Conservation (phyloP, 2,113 vertebrate species). For the Telmatochromis sp. region DNA sequence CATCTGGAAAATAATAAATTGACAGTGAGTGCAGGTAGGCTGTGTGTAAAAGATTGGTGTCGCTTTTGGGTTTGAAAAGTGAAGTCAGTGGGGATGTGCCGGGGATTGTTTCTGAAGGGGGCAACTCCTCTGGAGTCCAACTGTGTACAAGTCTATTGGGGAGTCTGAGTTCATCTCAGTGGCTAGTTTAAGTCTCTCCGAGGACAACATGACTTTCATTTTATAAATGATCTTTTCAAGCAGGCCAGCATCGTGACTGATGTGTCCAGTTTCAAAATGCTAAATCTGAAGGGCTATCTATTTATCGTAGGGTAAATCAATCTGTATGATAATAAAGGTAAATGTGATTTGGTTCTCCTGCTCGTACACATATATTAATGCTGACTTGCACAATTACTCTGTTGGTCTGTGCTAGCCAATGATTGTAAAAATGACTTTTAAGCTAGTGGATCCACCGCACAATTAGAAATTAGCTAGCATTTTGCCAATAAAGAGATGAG, state of each 20-base stretch:
- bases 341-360: neutral
- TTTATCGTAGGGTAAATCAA: neutral
- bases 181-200: neutral
- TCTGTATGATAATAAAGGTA: neutral
- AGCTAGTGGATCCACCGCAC: neutral
- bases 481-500: neutral
- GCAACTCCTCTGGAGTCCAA: neutral
- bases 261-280: neutral
- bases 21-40: neutral
- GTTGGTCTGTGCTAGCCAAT: neutral
- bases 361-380: neutral
- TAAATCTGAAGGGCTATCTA: neutral
- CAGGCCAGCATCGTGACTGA: neutral
- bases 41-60: neutral
- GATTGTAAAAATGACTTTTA: neutral
- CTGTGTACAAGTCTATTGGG: neutral
- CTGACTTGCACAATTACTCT: rapidly evolving
- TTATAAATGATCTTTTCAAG: neutral
- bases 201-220: neutral
- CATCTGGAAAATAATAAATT: neutral
- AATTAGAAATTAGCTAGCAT: neutral
- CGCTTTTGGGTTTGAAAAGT: neutral
- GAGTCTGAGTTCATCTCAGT: neutral
- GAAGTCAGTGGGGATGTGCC: neutral
- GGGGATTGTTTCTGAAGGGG: neutral